Conservation (phyloP, 2,888 invertebrate genomes). For the Diaperis boleti region DNA sequence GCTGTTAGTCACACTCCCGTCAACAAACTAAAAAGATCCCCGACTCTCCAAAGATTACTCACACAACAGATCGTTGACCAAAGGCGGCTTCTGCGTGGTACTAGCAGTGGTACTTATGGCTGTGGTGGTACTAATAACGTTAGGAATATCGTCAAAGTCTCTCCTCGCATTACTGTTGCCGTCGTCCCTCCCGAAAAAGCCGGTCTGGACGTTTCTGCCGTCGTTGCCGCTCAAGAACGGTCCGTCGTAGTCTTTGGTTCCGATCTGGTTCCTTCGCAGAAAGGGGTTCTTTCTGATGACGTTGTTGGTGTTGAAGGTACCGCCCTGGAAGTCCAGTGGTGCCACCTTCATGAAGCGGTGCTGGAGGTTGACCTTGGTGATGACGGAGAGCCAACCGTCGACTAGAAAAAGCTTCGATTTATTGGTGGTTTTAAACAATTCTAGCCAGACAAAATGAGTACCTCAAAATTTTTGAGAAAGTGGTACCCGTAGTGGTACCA, state of each 20-base stretch:
- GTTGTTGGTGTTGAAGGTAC: neutral
- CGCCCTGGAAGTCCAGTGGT: neutral
- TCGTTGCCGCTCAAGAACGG: neutral
- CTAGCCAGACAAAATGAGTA: too few species aligned
- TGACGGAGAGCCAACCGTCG: neutral
- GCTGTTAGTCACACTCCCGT: slow-evolving; percentile 1
- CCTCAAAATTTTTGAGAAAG: too few species aligned
- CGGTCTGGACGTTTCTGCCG: neutral
- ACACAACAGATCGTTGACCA: slow-evolving; percentile 7
- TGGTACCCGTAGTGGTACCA: too few species aligned
- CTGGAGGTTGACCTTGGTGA: slow-evolving; percentile 11
- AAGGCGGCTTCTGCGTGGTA: neutral
- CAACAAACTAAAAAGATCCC: neutral
- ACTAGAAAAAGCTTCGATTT: slow-evolving; percentile 8
- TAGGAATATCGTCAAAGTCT: neutral
- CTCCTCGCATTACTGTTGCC: too few species aligned
- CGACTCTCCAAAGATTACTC: neutral
- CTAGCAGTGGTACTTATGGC: neutral
- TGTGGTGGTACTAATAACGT: neutral
- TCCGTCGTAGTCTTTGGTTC: neutral
- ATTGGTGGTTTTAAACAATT: neutral
- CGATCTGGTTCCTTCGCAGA: neutral
- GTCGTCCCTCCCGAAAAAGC: neutral
- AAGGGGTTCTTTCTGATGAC: neutral
- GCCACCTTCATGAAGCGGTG: slow-evolving; percentile 4